These are phyloP conservation scores for Xerus inauris DNA, from an alignment of 2,113 vertebrate species.

Conservation along the genomic window DNA sequence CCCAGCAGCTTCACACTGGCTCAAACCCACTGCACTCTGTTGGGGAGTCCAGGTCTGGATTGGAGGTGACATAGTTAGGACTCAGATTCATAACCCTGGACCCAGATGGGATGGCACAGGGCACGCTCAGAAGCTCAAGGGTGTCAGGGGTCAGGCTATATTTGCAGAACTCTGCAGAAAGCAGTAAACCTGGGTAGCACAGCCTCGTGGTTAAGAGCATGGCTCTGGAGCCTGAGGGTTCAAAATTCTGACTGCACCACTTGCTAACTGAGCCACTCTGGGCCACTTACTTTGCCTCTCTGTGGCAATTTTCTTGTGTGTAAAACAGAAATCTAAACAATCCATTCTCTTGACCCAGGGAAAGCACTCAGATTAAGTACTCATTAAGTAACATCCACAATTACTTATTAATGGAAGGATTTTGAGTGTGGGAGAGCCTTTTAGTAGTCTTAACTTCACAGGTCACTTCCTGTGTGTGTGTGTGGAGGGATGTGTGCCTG, in stretches of 20 bases:
- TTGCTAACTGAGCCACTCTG: neutral
- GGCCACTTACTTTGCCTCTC: neutral
- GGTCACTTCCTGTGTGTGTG: neutral
- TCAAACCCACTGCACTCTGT: neutral
- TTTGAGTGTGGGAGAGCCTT: neutral
- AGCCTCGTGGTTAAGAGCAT: neutral
- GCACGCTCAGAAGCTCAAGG: neutral
- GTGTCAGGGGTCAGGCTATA: neutral
- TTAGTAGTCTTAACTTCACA: neutral
- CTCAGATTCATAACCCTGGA: neutral
- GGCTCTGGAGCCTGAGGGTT: neutral
- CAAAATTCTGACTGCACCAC: neutral
- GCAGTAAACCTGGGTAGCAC: neutral
- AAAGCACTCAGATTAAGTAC: neutral
- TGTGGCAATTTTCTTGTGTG: neutral
- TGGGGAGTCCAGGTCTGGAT: neutral
- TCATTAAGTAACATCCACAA: neutral
- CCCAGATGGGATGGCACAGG: neutral
- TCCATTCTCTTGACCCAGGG: neutral
- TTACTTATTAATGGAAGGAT: neutral
- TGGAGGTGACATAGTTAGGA: neutral
- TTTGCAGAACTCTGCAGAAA: neutral
- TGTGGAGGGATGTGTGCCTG: accelerated
- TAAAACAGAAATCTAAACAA: neutral
- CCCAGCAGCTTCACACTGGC: neutral